phyloP scores from a whole-genome alignment of 1,140 invertebrate species.

The Trachymyrmex septentrionalis region DNA sequence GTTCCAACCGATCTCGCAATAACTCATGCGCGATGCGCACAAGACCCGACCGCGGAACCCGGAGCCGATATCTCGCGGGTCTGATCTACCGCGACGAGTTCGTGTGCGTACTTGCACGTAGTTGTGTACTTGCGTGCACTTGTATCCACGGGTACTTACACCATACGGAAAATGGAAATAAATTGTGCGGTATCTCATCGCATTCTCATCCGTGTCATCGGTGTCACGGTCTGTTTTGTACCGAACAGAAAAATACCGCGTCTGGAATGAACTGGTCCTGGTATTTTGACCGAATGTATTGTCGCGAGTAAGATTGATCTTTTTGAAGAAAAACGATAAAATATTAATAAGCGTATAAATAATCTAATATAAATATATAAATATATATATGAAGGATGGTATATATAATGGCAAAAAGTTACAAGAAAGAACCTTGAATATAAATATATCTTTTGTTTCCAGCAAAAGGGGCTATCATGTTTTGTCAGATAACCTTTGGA shows the following conservation, averaged over 20 bases:
- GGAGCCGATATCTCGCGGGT: slow-evolving; percentile 68
- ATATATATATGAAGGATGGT: neutral
- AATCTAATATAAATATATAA: slow-evolving; percentile 10
- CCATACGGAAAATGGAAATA: slow-evolving; percentile 70
- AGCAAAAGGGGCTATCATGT: neutral
- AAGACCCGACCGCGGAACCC: slow-evolving; percentile 45
- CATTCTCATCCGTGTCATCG: slow-evolving; percentile 62
- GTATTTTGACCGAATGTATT: neutral
- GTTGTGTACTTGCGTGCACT: neutral
- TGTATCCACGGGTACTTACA: slow-evolving; percentile 38
- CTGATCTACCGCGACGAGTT: slow-evolving; percentile 68
- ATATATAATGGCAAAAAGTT: neutral
- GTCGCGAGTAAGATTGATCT: neutral
- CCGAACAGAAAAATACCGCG: slow-evolving; percentile 1
- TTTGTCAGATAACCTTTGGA: neutral
- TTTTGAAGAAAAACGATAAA: neutral
- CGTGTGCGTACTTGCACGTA: slow-evolving; percentile 60
- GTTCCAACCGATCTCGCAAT: slow-evolving; percentile 73
- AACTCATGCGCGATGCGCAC: slow-evolving; percentile 75
- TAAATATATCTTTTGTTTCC: neutral
- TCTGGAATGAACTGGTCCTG: slow-evolving; percentile 2
- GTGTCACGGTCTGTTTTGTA: neutral
- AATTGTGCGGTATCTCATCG: slow-evolving; percentile 62
- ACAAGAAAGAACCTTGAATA: neutral
- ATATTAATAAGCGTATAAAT: neutral